Conservation (phyloP, 1,140 invertebrate genomes). For the Melitaea cinxia region DNA sequence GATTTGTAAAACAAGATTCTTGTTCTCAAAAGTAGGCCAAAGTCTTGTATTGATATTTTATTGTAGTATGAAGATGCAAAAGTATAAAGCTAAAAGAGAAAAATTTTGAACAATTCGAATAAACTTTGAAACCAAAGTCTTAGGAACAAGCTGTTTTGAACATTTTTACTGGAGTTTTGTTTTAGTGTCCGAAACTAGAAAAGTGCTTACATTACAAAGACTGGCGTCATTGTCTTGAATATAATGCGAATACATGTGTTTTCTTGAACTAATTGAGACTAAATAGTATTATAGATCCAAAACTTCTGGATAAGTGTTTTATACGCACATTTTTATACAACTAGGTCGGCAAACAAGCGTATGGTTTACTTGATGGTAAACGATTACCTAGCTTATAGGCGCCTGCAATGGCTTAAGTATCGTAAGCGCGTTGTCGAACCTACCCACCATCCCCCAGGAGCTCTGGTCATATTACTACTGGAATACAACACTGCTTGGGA, state of each 20-base stretch:
- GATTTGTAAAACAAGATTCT: background rate
- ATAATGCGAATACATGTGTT: background rate
- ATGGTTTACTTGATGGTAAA: too few relatives aligned
- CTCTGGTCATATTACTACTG: too few relatives aligned
- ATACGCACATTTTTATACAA: too few relatives aligned
- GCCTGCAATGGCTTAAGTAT: too few relatives aligned
- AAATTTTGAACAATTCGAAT: constrained; percentile 36
- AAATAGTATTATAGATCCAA: too few relatives aligned
- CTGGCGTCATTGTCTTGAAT: background rate
- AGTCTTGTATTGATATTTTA: constrained; percentile 14
- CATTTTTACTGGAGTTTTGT: constrained; percentile 23
- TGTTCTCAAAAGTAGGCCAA: background rate
- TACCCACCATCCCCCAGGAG: too few relatives aligned
- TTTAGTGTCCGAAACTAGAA: background rate
- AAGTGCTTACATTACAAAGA: background rate
- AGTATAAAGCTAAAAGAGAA: constrained; percentile 23
- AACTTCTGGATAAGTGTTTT: too few relatives aligned
- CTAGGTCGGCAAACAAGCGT: too few relatives aligned
- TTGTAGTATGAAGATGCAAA: constrained; percentile 20
- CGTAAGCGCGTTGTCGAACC: too few relatives aligned
- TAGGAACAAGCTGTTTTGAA: constrained; percentile 26
- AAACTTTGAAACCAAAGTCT: constrained; percentile 23
- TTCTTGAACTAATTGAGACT: too few relatives aligned
- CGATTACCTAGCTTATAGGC: too few relatives aligned
- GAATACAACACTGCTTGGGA: too few relatives aligned